Evolutionary conservation across 2,888 invertebrate genomes (phyloP).

Genomic region (Idaea aversata): DNA sequence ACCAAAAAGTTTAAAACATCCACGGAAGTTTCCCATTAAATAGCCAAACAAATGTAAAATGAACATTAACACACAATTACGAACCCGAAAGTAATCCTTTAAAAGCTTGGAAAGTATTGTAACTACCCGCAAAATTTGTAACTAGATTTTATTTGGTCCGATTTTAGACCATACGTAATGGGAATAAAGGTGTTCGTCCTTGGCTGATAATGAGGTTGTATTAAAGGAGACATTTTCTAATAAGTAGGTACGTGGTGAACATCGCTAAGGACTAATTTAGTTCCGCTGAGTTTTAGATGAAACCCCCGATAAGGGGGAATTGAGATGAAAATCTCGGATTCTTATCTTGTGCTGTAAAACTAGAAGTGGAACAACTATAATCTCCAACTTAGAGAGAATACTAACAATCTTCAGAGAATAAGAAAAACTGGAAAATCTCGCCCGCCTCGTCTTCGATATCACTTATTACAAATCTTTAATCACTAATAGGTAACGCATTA

Average conservation of each 20-base stretch:
- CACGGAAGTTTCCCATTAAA: conserved; percentile 4
- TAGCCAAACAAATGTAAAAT: conserved; percentile 16
- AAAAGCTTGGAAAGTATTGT: conserved; percentile 14
- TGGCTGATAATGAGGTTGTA: not conserved
- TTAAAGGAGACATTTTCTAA: not conserved
- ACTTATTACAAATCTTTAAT: too few species aligned
- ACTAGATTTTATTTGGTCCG: not conserved
- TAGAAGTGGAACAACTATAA: too few species aligned
- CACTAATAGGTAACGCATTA: too few species aligned
- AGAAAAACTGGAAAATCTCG: too few species aligned
- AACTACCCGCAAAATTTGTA: conserved; percentile 1
- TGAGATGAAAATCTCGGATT: too few species aligned
- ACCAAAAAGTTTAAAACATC: not conserved
- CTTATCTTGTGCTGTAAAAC: too few species aligned
- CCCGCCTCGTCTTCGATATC: too few species aligned
- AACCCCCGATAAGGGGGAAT: not conserved
- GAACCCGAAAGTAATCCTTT: conserved; percentile 21
- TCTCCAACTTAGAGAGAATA: too few species aligned
- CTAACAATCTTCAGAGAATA: too few species aligned
- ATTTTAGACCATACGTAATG: not conserved
- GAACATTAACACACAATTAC: conserved; percentile 22
- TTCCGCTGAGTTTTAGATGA: not conserved
- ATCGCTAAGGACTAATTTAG: not conserved
- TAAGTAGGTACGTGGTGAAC: not conserved
- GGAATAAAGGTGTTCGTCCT: not conserved